Conservation (phyloP, 1,140 invertebrate genomes). For the Scaptomyza hsui region DNA sequence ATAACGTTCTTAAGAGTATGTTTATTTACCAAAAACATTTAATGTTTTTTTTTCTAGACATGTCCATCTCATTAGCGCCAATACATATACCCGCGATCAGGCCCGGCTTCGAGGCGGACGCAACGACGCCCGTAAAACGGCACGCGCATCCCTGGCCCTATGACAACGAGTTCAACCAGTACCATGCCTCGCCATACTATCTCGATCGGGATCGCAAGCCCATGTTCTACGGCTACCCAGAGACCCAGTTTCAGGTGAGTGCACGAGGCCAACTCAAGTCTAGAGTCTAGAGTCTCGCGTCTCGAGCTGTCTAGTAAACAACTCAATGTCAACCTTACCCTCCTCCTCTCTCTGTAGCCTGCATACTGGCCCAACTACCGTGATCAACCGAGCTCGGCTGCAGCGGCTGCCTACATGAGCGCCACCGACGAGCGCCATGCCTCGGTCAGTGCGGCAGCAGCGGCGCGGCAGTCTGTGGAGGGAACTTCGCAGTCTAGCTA, state of each 20-base stretch:
- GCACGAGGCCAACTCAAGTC: slow-evolving; percentile 11
- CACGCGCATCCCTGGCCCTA: slow-evolving; percentile 83
- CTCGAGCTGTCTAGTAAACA: slow-evolving; percentile 54
- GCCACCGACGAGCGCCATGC: slow-evolving; percentile 80
- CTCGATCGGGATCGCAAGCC: slow-evolving; percentile 82
- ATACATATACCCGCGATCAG: slow-evolving; percentile 84
- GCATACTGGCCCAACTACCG: slow-evolving; percentile 82
- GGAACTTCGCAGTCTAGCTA: slow-evolving; percentile 83
- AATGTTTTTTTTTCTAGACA: slow-evolving; percentile 62
- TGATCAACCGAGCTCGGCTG: slow-evolving; percentile 72
- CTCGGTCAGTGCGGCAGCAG: slow-evolving; percentile 66
- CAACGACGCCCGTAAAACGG: slow-evolving; percentile 78
- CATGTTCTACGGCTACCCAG: slow-evolving; percentile 81
- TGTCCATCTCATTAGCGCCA: slow-evolving; percentile 83
- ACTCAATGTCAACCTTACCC: slow-evolving; percentile 48
- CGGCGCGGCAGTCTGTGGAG: slow-evolving; percentile 82
- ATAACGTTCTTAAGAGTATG: too few relatives aligned
- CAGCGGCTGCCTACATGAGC: slow-evolving; percentile 80
- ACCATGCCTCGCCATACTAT: slow-evolving; percentile 77
- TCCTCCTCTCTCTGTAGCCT: slow-evolving; percentile 13
- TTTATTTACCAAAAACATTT: too few relatives aligned
- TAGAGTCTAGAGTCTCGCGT: not conserved
- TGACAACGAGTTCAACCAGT: slow-evolving; percentile 80
- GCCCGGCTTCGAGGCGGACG: slow-evolving; percentile 80
- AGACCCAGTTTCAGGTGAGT: slow-evolving; percentile 83